phyloP scores from a whole-genome alignment of 1,140 invertebrate genomes.

The Nasonia giraulti region DNA sequence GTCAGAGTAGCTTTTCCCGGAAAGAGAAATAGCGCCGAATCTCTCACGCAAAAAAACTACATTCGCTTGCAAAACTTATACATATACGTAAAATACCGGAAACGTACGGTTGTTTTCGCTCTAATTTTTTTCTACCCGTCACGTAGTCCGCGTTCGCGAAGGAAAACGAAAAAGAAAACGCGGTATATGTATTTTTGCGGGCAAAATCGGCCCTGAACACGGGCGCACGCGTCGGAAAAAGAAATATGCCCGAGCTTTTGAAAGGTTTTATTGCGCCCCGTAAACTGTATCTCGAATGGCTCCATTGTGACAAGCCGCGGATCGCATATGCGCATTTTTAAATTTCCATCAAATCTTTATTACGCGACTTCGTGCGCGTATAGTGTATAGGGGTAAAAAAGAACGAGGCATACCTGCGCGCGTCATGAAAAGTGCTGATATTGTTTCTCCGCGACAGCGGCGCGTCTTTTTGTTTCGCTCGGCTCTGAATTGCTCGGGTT shows the following conservation, averaged over 20 bases:
- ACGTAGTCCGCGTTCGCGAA: too few relatives aligned
- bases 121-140: too few relatives aligned
- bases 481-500: too few relatives aligned
- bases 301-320: background rate
- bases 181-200: conserved; percentile 1
- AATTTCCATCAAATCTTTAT: conserved; percentile 30
- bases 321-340: conserved; percentile 1
- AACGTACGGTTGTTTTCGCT: too few relatives aligned
- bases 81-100: too few relatives aligned
- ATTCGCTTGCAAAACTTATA: too few relatives aligned
- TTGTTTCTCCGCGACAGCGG: background rate
- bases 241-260: background rate
- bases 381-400: background rate
- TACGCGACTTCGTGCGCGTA: background rate
- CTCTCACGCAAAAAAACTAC: too few relatives aligned
- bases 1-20: too few relatives aligned
- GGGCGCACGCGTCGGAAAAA: background rate
- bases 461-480: too few relatives aligned
- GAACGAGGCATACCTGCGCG: too few relatives aligned
- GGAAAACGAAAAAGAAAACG: background rate
- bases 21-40: too few relatives aligned
- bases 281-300: conserved; percentile 28
- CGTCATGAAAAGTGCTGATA: background rate
- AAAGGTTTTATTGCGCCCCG: conserved; percentile 21
- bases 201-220: background rate